A percentile compares a stretch with the other conserved stretches of the same genome.
phyloP scores from a whole-genome alignment of 2,888 invertebrate species.

The Trichopoda pennipes region DNA sequence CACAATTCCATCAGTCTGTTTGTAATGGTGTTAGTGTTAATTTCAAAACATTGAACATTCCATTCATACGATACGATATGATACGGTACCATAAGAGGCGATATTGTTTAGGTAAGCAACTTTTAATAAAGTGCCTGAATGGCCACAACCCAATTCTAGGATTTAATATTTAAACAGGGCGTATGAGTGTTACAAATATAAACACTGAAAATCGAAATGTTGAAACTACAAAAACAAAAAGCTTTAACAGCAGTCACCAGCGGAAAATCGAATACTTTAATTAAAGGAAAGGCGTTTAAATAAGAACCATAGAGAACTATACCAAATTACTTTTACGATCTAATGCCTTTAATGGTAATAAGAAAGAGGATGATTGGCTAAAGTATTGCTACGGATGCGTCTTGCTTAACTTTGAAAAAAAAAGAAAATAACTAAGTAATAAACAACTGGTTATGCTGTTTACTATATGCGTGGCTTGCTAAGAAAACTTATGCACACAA shows the following conservation, averaged over 20 bases:
- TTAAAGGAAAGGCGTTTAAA: not conserved
- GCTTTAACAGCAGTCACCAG: slow-evolving; percentile 61
- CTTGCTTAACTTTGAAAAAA: too few species aligned
- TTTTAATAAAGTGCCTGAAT: slow-evolving; percentile 47
- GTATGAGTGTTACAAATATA: slow-evolving; percentile 32
- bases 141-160: slow-evolving; percentile 1
- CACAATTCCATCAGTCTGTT: not conserved
- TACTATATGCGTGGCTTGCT: too few species aligned
- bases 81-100: too few species aligned
- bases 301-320: not conserved
- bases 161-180: slow-evolving; percentile 4
- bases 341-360: not conserved
- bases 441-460: too few species aligned
- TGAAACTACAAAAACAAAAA: slow-evolving; percentile 34
- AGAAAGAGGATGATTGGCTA: too few species aligned
- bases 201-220: not conserved
- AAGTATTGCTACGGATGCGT: too few species aligned
- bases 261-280: slow-evolving; percentile 4
- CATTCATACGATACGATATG: not conserved
- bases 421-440: too few species aligned
- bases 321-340: slow-evolving; percentile 13
- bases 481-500: too few species aligned
- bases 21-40: slow-evolving; percentile 42
- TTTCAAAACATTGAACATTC: slow-evolving; percentile 43
- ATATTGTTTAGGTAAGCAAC: slow-evolving; percentile 57